Percentiles rank a stretch among this genome's conserved stretches.
These are phyloP conservation scores for Sinocyclocheilus rhinocerous DNA, from an alignment of 2,113 vertebrate genomes.

Conservation along the genomic window DNA sequence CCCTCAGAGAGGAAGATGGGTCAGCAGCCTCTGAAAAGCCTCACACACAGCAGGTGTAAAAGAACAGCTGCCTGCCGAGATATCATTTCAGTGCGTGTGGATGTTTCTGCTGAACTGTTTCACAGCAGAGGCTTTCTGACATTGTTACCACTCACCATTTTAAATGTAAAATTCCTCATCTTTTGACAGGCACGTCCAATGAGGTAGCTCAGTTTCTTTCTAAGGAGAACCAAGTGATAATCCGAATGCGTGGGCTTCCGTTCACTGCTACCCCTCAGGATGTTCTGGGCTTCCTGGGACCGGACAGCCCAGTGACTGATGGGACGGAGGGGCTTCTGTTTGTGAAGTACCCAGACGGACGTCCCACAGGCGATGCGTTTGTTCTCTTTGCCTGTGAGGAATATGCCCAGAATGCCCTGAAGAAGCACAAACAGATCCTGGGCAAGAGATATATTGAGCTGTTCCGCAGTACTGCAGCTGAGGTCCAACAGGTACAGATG, in stretches of 20 bases:
- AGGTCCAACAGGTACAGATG: slow-evolving; percentile 89
- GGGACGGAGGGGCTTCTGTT: slow-evolving; percentile 90
- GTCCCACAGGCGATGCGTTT: slow-evolving; percentile 95
- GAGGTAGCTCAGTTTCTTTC: slow-evolving; percentile 96
- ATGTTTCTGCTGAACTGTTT: slow-evolving; percentile 14
- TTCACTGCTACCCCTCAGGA: slow-evolving; percentile 89
- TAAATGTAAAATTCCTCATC: background rate
- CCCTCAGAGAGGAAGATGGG: slow-evolving; percentile 63
- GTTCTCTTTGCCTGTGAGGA: slow-evolving; percentile 96
- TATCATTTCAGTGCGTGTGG: slow-evolving; percentile 27
- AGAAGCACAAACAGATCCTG: slow-evolving; percentile 95
- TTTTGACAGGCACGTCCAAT: slow-evolving; percentile 86
- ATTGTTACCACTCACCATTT: background rate
- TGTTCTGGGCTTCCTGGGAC: slow-evolving; percentile 88
- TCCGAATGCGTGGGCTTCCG: slow-evolving; percentile 92
- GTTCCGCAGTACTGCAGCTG: slow-evolving; percentile 94
- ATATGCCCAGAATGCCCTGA: slow-evolving; percentile 91
- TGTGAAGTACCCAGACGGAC: slow-evolving; percentile 93
- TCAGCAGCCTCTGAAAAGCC: slow-evolving; percentile 64
- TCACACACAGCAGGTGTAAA: slow-evolving; percentile 72
- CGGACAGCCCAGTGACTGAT: slow-evolving; percentile 89
- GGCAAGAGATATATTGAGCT: slow-evolving; percentile 97
- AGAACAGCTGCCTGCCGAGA: slow-evolving; percentile 62
- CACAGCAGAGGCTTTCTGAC: slow-evolving; percentile 22
- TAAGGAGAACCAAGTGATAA: slow-evolving; percentile 94